A percentile compares a stretch with the other conserved stretches of the same genome.
These are phyloP conservation scores for Indri indri DNA, from an alignment of 2,113 vertebrate genomes.

Conservation along the genomic window DNA sequence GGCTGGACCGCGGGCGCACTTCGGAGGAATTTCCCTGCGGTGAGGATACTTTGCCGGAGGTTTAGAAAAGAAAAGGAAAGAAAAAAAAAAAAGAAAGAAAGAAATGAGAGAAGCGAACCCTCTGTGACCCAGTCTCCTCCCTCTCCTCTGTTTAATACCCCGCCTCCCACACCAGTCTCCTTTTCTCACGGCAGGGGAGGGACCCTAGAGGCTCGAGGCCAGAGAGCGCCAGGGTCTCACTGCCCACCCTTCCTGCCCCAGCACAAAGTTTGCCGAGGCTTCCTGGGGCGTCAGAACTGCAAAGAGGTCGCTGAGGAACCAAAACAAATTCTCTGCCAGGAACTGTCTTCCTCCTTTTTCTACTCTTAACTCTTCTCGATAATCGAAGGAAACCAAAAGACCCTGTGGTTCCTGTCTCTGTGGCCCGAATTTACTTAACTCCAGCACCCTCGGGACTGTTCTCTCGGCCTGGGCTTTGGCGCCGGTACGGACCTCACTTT, in stretches of 20 bases:
- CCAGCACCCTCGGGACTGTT: not conserved
- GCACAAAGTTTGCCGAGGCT: not conserved
- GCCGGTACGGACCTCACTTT: not conserved
- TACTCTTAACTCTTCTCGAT: accelerated
- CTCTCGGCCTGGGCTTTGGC: not conserved
- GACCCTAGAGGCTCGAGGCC: accelerated
- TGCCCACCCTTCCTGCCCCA: not conserved
- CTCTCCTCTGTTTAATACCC: too few relatives aligned
- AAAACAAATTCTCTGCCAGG: not conserved
- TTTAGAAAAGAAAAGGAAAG: not conserved
- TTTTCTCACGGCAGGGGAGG: not conserved
- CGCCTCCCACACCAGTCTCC: too few relatives aligned
- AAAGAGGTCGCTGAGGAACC: not conserved
- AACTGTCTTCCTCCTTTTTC: not conserved
- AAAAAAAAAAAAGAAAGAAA: too few relatives aligned
- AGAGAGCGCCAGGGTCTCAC: too few relatives aligned
- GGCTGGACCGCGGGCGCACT: not conserved
- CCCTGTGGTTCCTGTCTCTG: not conserved
- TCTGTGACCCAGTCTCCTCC: not conserved
- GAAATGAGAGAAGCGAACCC: not conserved
- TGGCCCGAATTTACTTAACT: too few relatives aligned
- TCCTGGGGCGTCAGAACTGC: accelerated
- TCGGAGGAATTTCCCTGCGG: not conserved
- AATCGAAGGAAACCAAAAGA: not conserved
- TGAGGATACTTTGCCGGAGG: not conserved